Conservation (phyloP, 2,113 vertebrate species). For the Atlantisia rogersi region DNA sequence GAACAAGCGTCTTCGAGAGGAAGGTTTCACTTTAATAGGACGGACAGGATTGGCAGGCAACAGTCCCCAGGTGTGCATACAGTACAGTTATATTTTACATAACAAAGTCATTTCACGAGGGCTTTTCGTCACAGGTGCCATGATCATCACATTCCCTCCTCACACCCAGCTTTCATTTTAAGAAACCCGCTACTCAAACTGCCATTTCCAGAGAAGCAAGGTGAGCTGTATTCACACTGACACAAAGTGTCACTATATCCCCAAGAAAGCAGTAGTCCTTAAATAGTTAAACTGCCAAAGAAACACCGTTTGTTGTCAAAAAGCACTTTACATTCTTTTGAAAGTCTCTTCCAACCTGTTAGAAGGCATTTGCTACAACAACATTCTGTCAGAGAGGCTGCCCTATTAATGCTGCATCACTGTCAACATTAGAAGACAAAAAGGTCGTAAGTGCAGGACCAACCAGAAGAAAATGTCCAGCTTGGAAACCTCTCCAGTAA, state of each 20-base stretch:
- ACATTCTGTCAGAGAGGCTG: not conserved
- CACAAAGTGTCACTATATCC: not conserved
- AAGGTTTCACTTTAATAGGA: not conserved
- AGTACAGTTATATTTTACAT: not conserved
- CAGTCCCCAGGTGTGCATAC: not conserved
- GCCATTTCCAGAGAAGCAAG: not conserved
- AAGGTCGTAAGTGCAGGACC: constrained; percentile 93
- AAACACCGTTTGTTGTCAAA: not conserved
- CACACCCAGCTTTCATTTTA: not conserved
- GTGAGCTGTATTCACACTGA: not conserved
- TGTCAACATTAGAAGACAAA: constrained; percentile 76
- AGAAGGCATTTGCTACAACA: not conserved
- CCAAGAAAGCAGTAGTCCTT: not conserved
- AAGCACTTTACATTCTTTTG: not conserved
- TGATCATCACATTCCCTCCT: not conserved
- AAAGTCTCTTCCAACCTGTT: not conserved
- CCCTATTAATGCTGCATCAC: not conserved
- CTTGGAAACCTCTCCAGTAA: constrained; percentile 84
- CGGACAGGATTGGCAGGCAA: not conserved
- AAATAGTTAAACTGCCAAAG: not conserved
- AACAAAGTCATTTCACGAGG: not conserved
- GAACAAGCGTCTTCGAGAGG: not conserved
- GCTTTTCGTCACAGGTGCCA: not conserved
- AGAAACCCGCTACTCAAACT: not conserved
- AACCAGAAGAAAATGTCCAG: constrained; percentile 90